A percentile compares a stretch with the other conserved stretches of the same genome.
These are phyloP conservation scores for Corythaixoides concolor DNA, from an alignment of 2,113 vertebrate genomes.

Conservation along the genomic window DNA sequence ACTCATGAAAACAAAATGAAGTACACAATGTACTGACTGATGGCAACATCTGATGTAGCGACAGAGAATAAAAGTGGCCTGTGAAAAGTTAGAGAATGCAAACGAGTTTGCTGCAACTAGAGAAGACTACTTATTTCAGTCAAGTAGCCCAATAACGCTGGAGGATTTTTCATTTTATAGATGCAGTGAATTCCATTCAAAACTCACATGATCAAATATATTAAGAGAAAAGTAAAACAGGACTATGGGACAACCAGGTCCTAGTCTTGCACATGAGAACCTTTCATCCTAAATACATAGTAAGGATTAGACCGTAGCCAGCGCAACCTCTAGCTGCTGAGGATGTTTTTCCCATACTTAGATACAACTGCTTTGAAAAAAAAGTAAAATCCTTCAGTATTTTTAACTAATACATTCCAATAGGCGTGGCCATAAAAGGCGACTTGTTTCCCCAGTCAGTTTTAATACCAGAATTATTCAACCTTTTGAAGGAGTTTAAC, in stretches of 20 bases:
- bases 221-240: neutral
- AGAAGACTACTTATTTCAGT: neutral
- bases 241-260: neutral
- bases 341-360: neutral
- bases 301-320: neutral
- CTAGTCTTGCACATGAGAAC: neutral
- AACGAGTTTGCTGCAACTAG: neutral
- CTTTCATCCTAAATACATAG: neutral
- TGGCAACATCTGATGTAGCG: slow-evolving; percentile 21
- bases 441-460: neutral
- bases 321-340: neutral
- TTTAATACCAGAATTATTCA: slow-evolving; percentile 8
- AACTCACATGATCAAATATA: neutral
- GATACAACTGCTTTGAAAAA: neutral
- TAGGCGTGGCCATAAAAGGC: neutral
- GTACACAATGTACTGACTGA: slow-evolving; percentile 41
- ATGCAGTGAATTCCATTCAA: neutral
- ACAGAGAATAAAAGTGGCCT: neutral
- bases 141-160: neutral
- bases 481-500: neutral
- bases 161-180: neutral
- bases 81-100: neutral
- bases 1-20: slow-evolving; percentile 62
- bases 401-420: neutral
- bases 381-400: neutral